Evolutionary conservation across 2,113 vertebrate genomes (phyloP).

Genomic region (Anas platyrhynchos): DNA sequence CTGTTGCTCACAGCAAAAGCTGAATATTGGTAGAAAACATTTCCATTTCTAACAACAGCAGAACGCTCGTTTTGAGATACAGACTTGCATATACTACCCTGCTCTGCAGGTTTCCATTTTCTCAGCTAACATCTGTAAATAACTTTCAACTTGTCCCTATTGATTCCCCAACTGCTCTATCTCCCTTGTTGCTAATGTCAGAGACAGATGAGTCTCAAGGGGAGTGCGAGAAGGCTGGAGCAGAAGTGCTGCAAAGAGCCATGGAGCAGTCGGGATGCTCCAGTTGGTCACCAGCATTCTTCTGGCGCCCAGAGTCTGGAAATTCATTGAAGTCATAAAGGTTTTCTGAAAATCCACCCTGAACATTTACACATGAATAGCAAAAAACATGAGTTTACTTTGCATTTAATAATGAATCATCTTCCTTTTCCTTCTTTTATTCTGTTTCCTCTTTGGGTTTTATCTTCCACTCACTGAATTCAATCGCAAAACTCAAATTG

Average conservation of each 20-base stretch:
- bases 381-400: not conserved
- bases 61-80: not conserved
- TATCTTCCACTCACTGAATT: not conserved
- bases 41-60: not conserved
- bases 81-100: not conserved
- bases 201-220: constrained; percentile 39
- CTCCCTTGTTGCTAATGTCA: constrained; percentile 22
- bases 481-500: not conserved
- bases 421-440: not conserved
- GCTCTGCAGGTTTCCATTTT: constrained; percentile 30
- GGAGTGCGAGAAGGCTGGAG: not conserved
- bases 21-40: not conserved
- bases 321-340: not conserved
- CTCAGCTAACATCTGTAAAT: constrained; percentile 56
- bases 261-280: not conserved
- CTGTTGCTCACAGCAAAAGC: not conserved
- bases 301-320: not conserved
- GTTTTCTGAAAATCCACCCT: not conserved
- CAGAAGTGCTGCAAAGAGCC: not conserved
- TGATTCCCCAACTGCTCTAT: constrained; percentile 51
- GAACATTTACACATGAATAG: not conserved
- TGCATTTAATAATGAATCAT: not conserved
- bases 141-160: constrained; percentile 56
- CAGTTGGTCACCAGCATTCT: not conserved
- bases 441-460: not conserved